Evolutionary conservation across 2,888 invertebrate species (phyloP), one percentile per base, ranked within the genome.

Genomic region (Agrochola macilenta): DNA sequence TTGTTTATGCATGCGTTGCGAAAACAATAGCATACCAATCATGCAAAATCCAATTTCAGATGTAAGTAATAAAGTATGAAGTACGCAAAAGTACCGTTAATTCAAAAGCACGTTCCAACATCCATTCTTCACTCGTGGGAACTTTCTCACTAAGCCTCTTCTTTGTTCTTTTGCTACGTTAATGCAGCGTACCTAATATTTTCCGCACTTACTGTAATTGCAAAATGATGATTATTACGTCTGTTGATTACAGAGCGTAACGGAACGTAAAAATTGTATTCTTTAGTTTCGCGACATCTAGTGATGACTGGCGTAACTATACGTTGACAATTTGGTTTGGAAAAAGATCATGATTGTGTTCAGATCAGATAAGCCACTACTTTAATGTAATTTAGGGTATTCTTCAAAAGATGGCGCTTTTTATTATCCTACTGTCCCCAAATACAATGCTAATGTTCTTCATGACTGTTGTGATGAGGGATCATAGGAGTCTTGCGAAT

Each of bases 111-210:
- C 72, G 74, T 66, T 58, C 82, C 49, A 84, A 78, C 81, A 69
- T 84, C 74, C 80, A 81, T 69, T 85, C 72, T 72, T 68, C 64
- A 83, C 64, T 83, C 89, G 89, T 92, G 93, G 81, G 92, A 93
- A 90, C 81, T 77, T 92, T 93, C 93, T 87, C 92, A 92, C 87
- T 78, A 82, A 82, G 84, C 77, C 64, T 63, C 63, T 82, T 85
- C 84, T 82, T 82, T 87, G 82, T 81, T 87, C 69, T 69, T 69
- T 79, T 60, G 74, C 76, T 69, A 71, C 78, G n/a, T 46, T 81
- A 82, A 82, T 79, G 77, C 65, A 64, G 69, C 73, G 79, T 81
- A 81, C 72, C 73, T 84, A 77, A 76, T 86, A 74, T 81, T 81
- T 82, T 75, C 85, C 69, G 75, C 79, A 88, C 76, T 84, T 86